Conservation (phyloP, 2,113 vertebrate species). For the Camelus bactrianus region DNA sequence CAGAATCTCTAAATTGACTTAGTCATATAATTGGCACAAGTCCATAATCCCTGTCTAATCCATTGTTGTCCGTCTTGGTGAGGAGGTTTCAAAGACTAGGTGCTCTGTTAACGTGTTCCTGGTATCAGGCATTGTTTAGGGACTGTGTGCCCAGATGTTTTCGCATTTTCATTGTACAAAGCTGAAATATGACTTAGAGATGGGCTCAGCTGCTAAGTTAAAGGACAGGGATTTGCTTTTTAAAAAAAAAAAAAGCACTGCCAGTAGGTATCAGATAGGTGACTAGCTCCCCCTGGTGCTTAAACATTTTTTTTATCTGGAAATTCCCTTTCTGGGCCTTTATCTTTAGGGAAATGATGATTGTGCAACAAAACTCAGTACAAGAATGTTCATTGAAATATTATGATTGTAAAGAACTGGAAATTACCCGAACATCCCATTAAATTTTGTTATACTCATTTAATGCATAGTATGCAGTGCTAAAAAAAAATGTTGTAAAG, state of each 20-base stretch:
- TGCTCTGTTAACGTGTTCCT: neutral
- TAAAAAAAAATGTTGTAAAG: neutral
- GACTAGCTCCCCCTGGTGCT: constrained; percentile 9
- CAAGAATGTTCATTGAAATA: neutral
- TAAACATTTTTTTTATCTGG: neutral
- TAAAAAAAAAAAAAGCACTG: neutral
- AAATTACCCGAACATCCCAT: neutral
- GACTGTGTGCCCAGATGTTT: neutral
- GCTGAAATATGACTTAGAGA: neutral
- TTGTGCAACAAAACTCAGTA: neutral
- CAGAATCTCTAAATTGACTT: neutral
- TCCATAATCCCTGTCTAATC: neutral
- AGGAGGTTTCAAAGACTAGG: neutral
- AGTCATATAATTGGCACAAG: neutral
- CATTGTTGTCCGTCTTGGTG: neutral
- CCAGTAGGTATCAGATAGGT: neutral
- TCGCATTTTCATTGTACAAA: neutral
- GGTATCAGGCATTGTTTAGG: neutral
- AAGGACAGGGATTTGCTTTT: neutral
- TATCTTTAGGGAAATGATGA: neutral
- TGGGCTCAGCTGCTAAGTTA: neutral
- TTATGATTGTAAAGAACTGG: neutral
- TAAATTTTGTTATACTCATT: neutral
- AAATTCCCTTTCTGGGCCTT: neutral
- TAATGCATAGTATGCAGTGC: neutral